Conservation (phyloP, 2,797 vertebrate genomes). For the Eutrigla gurnardus region DNA sequence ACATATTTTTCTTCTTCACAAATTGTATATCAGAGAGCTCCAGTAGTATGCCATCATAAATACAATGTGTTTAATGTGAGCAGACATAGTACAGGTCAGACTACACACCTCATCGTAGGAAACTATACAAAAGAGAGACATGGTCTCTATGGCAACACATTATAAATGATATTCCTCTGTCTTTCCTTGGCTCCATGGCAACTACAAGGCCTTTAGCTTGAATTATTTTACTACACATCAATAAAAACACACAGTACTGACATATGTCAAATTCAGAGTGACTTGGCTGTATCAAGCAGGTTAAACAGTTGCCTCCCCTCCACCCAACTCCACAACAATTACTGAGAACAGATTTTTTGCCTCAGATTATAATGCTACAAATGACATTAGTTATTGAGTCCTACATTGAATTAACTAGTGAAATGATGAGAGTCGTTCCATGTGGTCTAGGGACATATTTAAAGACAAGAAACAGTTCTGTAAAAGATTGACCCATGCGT, state of each 20-base stretch:
- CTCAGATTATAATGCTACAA: conserved; percentile 13
- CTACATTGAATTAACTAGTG: conserved; percentile 4
- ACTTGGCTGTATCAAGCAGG: conserved; percentile 40
- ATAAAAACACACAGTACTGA: conserved; percentile 70
- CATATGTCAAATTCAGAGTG: conserved; percentile 58
- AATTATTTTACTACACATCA: conserved; percentile 74
- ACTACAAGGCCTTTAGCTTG: conserved; percentile 69
- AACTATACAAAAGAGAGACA: conserved; percentile 49
- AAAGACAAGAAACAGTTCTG: neutral
- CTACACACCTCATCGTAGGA: conserved; percentile 44
- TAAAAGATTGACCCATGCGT: neutral
- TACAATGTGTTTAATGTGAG: neutral
- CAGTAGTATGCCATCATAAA: neutral
- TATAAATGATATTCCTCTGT: conserved; percentile 78
- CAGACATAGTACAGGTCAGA: conserved; percentile 15
- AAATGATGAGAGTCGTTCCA: conserved; percentile 11
- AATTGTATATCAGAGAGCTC: neutral
- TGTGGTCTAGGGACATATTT: neutral
- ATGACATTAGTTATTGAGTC: conserved; percentile 13
- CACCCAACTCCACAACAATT: conserved; percentile 20
- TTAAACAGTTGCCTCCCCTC: conserved; percentile 34
- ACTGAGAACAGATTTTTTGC: conserved; percentile 21
- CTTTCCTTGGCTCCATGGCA: conserved; percentile 80
- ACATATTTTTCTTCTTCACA: neutral
- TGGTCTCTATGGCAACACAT: conserved; percentile 80